Evolutionary conservation across 2,797 vertebrate species (phyloP).

Genomic region (Ptychobarbus kaznakovi): DNA sequence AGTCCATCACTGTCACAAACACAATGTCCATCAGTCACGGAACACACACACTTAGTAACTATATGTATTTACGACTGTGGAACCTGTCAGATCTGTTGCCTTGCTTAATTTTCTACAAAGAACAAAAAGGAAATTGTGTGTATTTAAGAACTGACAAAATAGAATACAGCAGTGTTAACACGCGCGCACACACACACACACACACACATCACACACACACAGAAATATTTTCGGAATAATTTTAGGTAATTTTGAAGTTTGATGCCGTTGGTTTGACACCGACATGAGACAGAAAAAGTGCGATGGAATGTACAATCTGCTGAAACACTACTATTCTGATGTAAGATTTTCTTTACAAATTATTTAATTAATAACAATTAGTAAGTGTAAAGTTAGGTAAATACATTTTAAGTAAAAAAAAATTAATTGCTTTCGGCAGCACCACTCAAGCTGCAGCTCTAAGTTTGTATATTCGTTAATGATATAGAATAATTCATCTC

Average conservation of each 20-base stretch:
- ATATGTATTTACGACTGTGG: constrained; percentile 24
- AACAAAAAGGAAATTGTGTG: background rate
- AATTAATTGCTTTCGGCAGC: background rate
- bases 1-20: constrained; percentile 74
- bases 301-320: background rate
- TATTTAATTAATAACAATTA: background rate
- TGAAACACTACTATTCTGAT: background rate
- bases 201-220: no score
- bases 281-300: background rate
- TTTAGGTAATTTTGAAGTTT: background rate
- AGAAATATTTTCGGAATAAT: no score
- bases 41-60: constrained; percentile 39
- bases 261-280: background rate
- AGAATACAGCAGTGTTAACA: background rate
- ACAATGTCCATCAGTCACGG: constrained; percentile 34
- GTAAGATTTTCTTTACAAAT: background rate
- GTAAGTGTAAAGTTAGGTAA: no score
- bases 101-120: background rate
- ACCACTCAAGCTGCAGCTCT: background rate
- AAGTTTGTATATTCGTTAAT: background rate
- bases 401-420: background rate
- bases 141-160: background rate
- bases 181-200: no score
- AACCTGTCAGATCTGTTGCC: constrained; percentile 19
- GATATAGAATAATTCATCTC: background rate